Conservation (phyloP, 2,113 vertebrate species). For the Danionella cerebrum region DNA sequence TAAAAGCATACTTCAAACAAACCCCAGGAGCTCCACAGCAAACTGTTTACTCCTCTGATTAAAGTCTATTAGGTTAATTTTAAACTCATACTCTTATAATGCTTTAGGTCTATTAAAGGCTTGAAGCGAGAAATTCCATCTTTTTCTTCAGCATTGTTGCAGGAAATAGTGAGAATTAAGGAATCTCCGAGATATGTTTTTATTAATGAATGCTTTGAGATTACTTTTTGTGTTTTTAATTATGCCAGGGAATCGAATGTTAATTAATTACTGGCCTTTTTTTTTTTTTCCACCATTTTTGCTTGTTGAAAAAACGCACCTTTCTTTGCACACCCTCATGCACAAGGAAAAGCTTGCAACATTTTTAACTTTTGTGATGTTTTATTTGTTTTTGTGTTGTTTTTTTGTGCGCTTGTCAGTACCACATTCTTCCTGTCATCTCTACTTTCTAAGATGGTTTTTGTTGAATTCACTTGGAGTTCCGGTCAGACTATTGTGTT, state of each 20-base stretch:
- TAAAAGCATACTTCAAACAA: slow-evolving; percentile 61
- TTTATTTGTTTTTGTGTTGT: background rate
- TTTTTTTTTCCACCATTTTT: slow-evolving; percentile 51
- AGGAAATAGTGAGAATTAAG: slow-evolving; percentile 73
- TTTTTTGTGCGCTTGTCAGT: background rate
- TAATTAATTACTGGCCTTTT: slow-evolving; percentile 56
- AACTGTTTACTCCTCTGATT: slow-evolving; percentile 61
- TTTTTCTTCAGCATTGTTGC: slow-evolving; percentile 52
- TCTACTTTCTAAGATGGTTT: background rate
- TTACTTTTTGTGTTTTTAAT: slow-evolving; percentile 60
- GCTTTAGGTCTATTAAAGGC: slow-evolving; percentile 88
- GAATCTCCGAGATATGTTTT: slow-evolving; percentile 74
- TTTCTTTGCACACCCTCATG: no score
- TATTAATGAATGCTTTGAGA: slow-evolving; percentile 70
- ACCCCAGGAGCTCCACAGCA: slow-evolving; percentile 57
- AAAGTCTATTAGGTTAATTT: slow-evolving; percentile 70
- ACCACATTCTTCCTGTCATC: background rate
- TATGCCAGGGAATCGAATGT: slow-evolving; percentile 49
- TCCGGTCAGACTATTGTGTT: slow-evolving; percentile 47
- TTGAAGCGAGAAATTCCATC: slow-evolving; percentile 78
- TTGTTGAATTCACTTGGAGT: background rate
- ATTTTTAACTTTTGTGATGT: no score
- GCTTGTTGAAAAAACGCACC: no score
- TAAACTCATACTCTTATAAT: slow-evolving; percentile 75
- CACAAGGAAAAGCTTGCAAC: no score